Base-by-base conservation (phyloP, 2,888 invertebrate genomes). In the Uloborus plumipes region DNA sequence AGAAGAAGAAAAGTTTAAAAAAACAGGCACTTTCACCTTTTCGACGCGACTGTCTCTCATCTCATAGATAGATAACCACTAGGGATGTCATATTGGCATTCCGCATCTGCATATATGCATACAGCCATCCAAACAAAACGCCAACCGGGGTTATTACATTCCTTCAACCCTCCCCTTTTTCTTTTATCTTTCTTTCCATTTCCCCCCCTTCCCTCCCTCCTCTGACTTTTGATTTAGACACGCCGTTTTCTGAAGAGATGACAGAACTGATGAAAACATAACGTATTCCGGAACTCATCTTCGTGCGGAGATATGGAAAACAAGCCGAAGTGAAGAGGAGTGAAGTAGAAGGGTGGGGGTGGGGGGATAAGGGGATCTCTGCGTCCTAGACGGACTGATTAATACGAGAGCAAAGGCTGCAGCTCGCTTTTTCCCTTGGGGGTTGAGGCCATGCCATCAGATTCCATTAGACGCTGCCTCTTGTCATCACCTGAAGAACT, bases 191-290 rank as follows among this genome's bases (percentile, higher is more conserved):
- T 71, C 26, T 47, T 13, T 26, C 18, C 64, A 22, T 73, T 73
- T 73, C 67, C 31, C 20, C 53, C 72, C 47, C 80, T 53, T 20
- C 16, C 49, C 31, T 53, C 70, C 59, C 69, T 58, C 22, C 59
- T 71, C 75, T 82, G 81, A 82, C 81, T 82, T 82, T 76, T 82
- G 81, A 76, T 82, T 76, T 75, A 75, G 76, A 69, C 58, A 51
- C 64, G 65, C 31, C 31, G 58, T 20, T 26, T 66, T 66, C 72
- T 64, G 69, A 39, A 64, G 16, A 78, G 71, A 75, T 81, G 79
- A 80, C 79, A 81, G 64, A 81, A 71, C 81, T 82, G 81, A 82
- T 82, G 81, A 82, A 82, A 82, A 82, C 81, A 82, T 82, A 82
- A 82, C 81, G 75, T 82, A 82, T 82, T 82, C 81, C 59, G 39